A percentile compares a stretch with the other conserved stretches of the same genome.
phyloP scores from a whole-genome alignment of 2,113 vertebrate species.

The Gadus macrocephalus region DNA sequence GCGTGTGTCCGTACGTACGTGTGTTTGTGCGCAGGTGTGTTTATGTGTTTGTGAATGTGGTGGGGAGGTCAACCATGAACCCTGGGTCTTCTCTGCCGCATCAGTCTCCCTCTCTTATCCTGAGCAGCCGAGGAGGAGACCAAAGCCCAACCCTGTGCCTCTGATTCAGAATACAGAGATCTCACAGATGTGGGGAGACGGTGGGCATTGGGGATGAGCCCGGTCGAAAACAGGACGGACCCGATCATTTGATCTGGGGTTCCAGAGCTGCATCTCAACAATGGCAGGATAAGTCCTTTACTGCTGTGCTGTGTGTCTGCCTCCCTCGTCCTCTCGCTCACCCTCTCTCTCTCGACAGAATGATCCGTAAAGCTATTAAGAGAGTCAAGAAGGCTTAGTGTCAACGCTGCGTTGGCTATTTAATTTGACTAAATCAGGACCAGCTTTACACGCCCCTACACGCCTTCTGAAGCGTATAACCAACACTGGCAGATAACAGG shows the following conservation, averaged over 20 bases:
- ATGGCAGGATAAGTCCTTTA: too few species aligned
- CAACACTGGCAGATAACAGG: constrained; percentile 27
- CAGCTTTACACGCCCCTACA: neutral
- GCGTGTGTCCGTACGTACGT: too few species aligned
- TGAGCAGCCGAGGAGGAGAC: constrained; percentile 54
- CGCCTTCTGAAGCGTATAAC: neutral
- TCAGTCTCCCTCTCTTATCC: constrained; percentile 36
- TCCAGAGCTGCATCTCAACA: too few species aligned
- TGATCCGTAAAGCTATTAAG: constrained; percentile 1
- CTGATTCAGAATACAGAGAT: constrained; percentile 54
- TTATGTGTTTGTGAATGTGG: constrained; percentile 1
- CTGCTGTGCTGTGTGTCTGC: too few species aligned
- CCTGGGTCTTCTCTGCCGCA: constrained; percentile 39
- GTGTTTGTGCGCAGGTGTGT: neutral
- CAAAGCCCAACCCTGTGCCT: constrained; percentile 68
- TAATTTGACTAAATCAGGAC: constrained; percentile 8
- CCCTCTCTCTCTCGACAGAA: too few species aligned
- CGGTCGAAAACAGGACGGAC: constrained; percentile 15
- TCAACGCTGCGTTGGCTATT: constrained; percentile 8
- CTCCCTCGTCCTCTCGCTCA: too few species aligned
- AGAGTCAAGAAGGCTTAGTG: constrained; percentile 8
- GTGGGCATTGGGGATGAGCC: constrained; percentile 46
- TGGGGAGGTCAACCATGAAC: constrained; percentile 26
- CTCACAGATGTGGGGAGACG: constrained; percentile 63
- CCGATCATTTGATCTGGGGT: neutral